Evolutionary conservation across 2,888 invertebrate species (phyloP), one percentile per base, ranked within the genome.

Genomic region (Dysmachus trigonus): DNA sequence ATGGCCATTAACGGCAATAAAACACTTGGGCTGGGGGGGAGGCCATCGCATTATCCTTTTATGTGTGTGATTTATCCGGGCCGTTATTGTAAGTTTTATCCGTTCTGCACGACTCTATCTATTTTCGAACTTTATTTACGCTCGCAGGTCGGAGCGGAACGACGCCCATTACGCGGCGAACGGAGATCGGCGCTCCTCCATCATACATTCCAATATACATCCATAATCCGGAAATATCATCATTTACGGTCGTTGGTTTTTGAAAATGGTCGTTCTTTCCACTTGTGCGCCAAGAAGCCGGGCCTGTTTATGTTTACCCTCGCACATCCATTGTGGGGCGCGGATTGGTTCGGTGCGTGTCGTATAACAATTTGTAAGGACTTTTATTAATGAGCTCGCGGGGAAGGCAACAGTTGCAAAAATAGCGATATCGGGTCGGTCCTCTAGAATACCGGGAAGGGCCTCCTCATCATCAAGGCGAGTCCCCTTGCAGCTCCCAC

Each of bases 181-280:
- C 53, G 81, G 27, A 82, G 81, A 82, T 82, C 81, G 33, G 33
- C 81, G 81, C 33, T 83, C 72, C 27, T 72, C 71, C 41, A 41
- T 83, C 83, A 72, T 83, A 83, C 83, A 83, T 83, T 83, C 72
- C 83, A 83, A 83, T 83, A 83, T 72, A 72, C 83, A 72, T 85
- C 41, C 53, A 85, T 85, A 85, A 85, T 85, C 85, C 85, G 33
- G 41, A 79, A 77, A 85, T 85, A 85, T 85, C 85, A 85, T 85
- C 85, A 85, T 85, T 85, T 85, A 85, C 85, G 85, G 85, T 85
- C 71, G 85, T 85, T 85, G 85, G 74, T 85, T 85, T 85, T 77
- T 85, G 33, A 77, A 85, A 85, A 85, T 41, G 85, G 85, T 77
- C 77, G 77, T 76, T 83, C 41, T 41, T 72, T 41, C 83, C 72